Evolutionary conservation across 2,888 invertebrate species (phyloP), one percentile per base, ranked within the genome.

Genomic region (Andrena haemorrhoa): DNA sequence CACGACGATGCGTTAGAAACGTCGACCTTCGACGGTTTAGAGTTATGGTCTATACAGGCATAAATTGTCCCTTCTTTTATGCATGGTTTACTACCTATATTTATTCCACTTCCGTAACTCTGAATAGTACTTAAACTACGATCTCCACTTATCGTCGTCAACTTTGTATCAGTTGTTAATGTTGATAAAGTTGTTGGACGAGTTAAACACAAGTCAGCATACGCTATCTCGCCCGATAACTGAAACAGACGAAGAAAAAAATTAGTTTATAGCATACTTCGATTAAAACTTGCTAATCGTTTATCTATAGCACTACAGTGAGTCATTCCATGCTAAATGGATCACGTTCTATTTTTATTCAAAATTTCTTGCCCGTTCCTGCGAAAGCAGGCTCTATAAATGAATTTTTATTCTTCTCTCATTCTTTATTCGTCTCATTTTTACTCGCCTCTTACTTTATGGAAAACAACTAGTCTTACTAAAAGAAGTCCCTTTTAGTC

Each of bases 31-130:
- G 94, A 94, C 60, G 94, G 94, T 88, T 95, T 94, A 86, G 95
- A 95, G 89, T 95, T 95, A 92, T 96, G 96, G 94, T 96, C 96
- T 94, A 97, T 96, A 94, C 96, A 96, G 80, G 97, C 96, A 94
- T 97, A 96, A 92, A 96, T 96, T 90, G 96, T 96, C 71, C 96
- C 95, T 90, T 96, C 96, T 89, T 96, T 96, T 83, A 95, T 94
- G 94, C 95, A 87, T 92, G 95, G 91, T 94, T 95, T 92, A 91
- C 94, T 93, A 94, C 95, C 90, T 94, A 91, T 92, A 83, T 92
- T 91, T 7, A 91, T 89, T 23, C 92, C 88, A 86, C 91, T 92
- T 47, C 92, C 90, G 63, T 91, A 90, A 64, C 90, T 87, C 56
- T 87, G 88, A 61, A 91, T 88, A 26, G 90, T 87, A 33, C 91